These are phyloP conservation scores for Chionodraco myersi DNA, from an alignment of 2,113 vertebrate genomes.

Conservation along the genomic window DNA sequence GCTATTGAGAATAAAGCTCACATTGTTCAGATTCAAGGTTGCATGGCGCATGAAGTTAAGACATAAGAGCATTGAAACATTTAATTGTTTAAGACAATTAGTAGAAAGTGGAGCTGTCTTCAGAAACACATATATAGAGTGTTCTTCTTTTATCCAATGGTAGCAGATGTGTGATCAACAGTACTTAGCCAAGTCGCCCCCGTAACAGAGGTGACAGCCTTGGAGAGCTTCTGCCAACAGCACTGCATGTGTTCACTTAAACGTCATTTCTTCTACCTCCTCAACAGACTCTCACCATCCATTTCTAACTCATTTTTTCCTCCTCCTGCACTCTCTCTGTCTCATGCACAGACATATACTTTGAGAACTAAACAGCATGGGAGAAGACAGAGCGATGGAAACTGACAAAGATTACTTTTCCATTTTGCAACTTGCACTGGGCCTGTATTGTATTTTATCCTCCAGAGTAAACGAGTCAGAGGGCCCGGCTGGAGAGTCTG, in stretches of 20 bases:
- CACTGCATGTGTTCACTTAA: slow-evolving; percentile 41
- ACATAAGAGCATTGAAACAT: background rate
- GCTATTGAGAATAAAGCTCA: background rate
- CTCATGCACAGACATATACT: slow-evolving; percentile 19
- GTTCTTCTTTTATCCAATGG: slow-evolving; percentile 13
- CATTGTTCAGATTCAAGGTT: background rate
- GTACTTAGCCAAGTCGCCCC: slow-evolving; percentile 19
- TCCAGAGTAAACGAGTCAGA: slow-evolving; percentile 8
- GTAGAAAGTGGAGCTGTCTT: background rate
- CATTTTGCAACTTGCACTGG: slow-evolving; percentile 35
- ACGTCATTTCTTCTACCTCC: slow-evolving; percentile 31
- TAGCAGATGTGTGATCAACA: slow-evolving; percentile 46
- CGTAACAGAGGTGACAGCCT: slow-evolving; percentile 43
- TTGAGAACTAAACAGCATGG: slow-evolving; percentile 4
- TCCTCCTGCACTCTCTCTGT: slow-evolving; percentile 13
- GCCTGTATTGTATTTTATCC: slow-evolving; percentile 50
- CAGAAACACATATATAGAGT: background rate
- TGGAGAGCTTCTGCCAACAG: slow-evolving; percentile 35
- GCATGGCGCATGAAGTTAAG: background rate
- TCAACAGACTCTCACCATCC: slow-evolving; percentile 36
- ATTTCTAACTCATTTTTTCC: background rate
- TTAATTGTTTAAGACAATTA: background rate
- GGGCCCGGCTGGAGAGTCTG: slow-evolving; percentile 21
- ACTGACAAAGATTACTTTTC: slow-evolving; percentile 37
- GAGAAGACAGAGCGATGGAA: slow-evolving; percentile 28